Evolutionary conservation across 2,113 vertebrate species (phyloP), one percentile per base, ranked within the genome.

Genomic region (Cathartes aura): DNA sequence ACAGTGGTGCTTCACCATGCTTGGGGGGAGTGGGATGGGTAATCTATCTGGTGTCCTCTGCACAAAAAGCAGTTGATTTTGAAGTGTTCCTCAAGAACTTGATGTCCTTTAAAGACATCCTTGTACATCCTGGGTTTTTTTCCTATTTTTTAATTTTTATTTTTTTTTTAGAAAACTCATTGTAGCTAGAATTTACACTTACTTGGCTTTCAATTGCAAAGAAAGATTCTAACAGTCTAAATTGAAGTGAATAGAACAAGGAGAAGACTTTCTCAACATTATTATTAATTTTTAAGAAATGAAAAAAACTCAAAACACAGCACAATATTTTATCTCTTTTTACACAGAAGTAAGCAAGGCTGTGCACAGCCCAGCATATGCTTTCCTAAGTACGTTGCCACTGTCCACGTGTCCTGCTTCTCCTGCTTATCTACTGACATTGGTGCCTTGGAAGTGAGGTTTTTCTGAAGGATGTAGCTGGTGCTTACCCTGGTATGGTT

Each of bases 281-380:
- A 3, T 26, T 56, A 1, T 12, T 50, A 0, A 6, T 53, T 59
- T 48, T 19, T 6, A 1, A 4, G 11, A 72, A 83, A 55, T n/a
- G 11, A 48, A 66, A 79, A 5, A 15, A 43, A 5, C 20, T 67
- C 14, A 58, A 76, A 59, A 5, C 43, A 53, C 23, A 83, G 55
- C 50, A 36, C n/a, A 26, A 2, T 63, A 16, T 67, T 86, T 86
- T 71, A 34, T 38, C 17, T 80, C 6, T 84, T 36, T 70, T 43
- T 36, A 23, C 9, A 11, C 21, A 48, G 20, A 71, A 62, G 8
- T 60, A 48, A 85, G n/a, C 10, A 42, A 63, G 34, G 11, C 42
- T 52, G 14, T 27, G 50, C 45, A 24, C 18, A 62, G 10, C 40
- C 68, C 8, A 5, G 24, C 5, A 7, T 59, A 22, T 6, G 0